Conservation (phyloP, 2,113 vertebrate species). For the Arenaria interpres region DNA sequence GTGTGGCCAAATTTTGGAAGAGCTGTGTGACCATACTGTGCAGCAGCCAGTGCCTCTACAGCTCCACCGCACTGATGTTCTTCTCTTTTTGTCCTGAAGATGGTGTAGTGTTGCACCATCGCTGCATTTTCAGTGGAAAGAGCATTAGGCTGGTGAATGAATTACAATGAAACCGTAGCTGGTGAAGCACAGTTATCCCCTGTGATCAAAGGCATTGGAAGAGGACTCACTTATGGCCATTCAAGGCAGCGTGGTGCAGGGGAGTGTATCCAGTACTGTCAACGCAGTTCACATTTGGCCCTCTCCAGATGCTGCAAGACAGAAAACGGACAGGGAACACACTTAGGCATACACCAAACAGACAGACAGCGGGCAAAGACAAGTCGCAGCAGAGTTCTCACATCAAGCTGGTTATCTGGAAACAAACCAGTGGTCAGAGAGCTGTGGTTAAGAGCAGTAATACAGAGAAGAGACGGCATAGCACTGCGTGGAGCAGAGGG, state of each 20-base stretch:
- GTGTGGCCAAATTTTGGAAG: not conserved
- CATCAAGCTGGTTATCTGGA: not conserved
- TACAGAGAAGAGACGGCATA: not conserved
- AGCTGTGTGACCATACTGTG: accelerated
- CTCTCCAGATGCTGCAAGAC: conserved; percentile 92
- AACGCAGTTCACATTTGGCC: conserved; percentile 97
- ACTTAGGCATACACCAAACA: not conserved
- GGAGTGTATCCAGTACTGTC: conserved; percentile 97
- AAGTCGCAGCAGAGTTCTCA: not conserved
- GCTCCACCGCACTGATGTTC: not conserved
- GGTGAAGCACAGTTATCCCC: not conserved
- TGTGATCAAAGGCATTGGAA: not conserved
- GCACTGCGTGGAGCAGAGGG: not conserved
- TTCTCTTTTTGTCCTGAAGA: conserved; percentile 40
- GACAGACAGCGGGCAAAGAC: not conserved
- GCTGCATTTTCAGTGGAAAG: not conserved
- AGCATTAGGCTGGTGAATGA: not conserved
- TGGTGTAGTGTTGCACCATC: conserved; percentile 12
- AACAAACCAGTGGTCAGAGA: not conserved
- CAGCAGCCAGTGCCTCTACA: not conserved
- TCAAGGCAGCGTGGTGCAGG: conserved; percentile 94
- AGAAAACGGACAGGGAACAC: conserved; percentile 5
- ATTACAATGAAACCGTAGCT: not conserved
- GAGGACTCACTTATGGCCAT: conserved; percentile 90
- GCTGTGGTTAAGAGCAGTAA: not conserved